A percentile compares a stretch with the other conserved stretches of the same genome.
Evolutionary conservation across 2,113 vertebrate species (phyloP).

Genomic region (Brachionichthys hirsutus): DNA sequence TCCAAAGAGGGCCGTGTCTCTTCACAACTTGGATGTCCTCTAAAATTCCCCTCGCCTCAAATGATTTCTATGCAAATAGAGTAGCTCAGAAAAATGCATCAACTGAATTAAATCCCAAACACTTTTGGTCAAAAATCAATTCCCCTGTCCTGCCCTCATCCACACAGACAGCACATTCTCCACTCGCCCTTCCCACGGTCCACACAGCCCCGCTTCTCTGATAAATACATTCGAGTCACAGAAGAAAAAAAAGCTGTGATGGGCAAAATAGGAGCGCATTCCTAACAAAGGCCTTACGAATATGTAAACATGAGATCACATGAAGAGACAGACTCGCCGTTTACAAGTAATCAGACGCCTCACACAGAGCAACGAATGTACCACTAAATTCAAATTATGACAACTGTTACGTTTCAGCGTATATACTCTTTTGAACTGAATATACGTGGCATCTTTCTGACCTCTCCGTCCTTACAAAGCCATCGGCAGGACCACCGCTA

Average conservation of each 20-base stretch:
- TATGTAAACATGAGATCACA: conserved; percentile 13
- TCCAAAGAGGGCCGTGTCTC: conserved; percentile 21
- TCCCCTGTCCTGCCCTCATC: conserved; percentile 58
- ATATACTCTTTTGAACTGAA: no score
- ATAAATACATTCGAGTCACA: conserved; percentile 79
- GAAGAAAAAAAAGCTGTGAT: conserved; percentile 74
- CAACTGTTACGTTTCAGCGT: neutral
- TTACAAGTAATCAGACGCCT: conserved; percentile 34
- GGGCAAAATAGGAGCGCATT: conserved; percentile 71
- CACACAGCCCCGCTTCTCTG: conserved; percentile 59
- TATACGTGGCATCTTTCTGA: neutral
- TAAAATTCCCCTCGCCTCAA: conserved; percentile 80
- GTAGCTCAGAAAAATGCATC: conserved; percentile 64
- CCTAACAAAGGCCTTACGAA: conserved; percentile 40
- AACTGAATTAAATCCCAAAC: conserved; percentile 80
- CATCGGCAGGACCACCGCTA: conserved; percentile 31
- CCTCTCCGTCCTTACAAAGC: conserved; percentile 41
- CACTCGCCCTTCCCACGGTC: conserved; percentile 47
- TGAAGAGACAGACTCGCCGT: conserved; percentile 11
- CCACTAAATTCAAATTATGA: conserved; percentile 24
- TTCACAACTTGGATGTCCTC: conserved; percentile 61
- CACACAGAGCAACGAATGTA: conserved; percentile 32
- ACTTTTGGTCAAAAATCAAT: conserved; percentile 88
- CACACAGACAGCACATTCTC: conserved; percentile 48
- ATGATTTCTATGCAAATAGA: conserved; percentile 88